A percentile compares a stretch with the other conserved stretches of the same genome.
These are phyloP conservation scores for Papilio aristodemus DNA, from an alignment of 1,140 invertebrate genomes.

Conservation along the genomic window DNA sequence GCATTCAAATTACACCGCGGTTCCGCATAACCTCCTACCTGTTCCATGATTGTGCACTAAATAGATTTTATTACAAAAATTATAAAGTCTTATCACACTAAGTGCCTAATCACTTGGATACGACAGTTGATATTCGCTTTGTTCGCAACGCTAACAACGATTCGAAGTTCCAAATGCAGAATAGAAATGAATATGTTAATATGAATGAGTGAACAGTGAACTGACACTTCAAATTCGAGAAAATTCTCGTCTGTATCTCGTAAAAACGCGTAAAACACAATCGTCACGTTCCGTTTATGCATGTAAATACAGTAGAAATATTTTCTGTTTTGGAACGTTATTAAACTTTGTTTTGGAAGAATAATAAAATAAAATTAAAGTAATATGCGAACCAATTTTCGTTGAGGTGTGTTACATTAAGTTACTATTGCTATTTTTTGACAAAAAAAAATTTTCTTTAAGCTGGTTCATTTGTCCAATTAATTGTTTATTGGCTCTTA, in stretches of 20 bases:
- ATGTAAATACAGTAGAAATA: not conserved
- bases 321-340: too few species aligned
- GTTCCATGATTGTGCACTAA: slow-evolving; percentile 59
- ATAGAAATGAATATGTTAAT: slow-evolving; percentile 32
- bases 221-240: slow-evolving; percentile 73
- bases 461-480: too few species aligned
- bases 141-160: slow-evolving; percentile 35
- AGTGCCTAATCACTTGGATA: slow-evolving; percentile 30
- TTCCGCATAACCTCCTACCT: slow-evolving; percentile 74
- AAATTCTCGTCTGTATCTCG: slow-evolving; percentile 55
- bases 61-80: slow-evolving; percentile 36
- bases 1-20: slow-evolving; percentile 32
- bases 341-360: too few species aligned
- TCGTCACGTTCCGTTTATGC: slow-evolving; percentile 19
- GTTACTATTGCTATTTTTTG: too few species aligned
- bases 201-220: slow-evolving; percentile 38
- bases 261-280: not conserved
- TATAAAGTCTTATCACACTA: slow-evolving; percentile 27
- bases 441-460: too few species aligned
- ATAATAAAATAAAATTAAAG: too few species aligned
- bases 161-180: slow-evolving; percentile 19
- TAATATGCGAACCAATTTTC: too few species aligned
- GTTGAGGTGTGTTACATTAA: too few species aligned
- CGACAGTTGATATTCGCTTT: slow-evolving; percentile 30
- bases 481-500: too few species aligned